phyloP scores from a whole-genome alignment of 2,888 invertebrate genomes.

The Colostygia pectinataria region DNA sequence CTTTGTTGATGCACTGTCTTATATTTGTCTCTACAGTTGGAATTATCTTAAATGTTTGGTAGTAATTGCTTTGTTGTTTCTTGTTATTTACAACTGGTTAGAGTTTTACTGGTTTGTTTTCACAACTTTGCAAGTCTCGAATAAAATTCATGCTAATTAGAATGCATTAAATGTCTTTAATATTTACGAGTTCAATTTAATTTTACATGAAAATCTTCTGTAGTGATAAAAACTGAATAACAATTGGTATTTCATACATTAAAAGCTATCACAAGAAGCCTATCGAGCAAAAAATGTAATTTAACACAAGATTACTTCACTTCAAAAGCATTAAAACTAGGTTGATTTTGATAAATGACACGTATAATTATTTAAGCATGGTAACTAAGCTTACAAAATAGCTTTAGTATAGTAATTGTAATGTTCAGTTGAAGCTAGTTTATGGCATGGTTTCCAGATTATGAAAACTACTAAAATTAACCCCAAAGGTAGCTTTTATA shows the following conservation, averaged over 20 bases:
- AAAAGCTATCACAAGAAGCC: too few relatives aligned
- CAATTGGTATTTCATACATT: too few relatives aligned
- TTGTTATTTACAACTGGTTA: conserved; percentile 2
- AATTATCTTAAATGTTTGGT: conserved; percentile 38
- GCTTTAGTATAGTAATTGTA: conserved; percentile 5
- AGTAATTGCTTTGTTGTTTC: conserved; percentile 33
- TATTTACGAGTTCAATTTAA: too few relatives aligned
- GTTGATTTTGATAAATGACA: conserved; percentile 20
- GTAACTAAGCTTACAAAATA: conserved; percentile 14
- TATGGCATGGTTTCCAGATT: background rate
- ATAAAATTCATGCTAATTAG: too few relatives aligned
- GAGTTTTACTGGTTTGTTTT: background rate
- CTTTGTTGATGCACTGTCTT: conserved; percentile 50
- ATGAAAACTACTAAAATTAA: too few relatives aligned
- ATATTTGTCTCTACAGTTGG: conserved; percentile 48
- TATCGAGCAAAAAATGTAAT: too few relatives aligned
- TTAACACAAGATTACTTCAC: conserved; percentile 1
- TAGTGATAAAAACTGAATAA: too few relatives aligned
- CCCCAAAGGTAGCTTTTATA: too few relatives aligned
- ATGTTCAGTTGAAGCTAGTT: conserved; percentile 1
- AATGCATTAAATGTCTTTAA: too few relatives aligned
- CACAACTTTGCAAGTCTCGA: background rate
- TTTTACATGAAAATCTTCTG: too few relatives aligned
- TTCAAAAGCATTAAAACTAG: conserved; percentile 14
- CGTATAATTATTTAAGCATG: conserved; percentile 15